phyloP scores from a whole-genome alignment of 2,113 vertebrate species.

The Pantherophis guttatus region DNA sequence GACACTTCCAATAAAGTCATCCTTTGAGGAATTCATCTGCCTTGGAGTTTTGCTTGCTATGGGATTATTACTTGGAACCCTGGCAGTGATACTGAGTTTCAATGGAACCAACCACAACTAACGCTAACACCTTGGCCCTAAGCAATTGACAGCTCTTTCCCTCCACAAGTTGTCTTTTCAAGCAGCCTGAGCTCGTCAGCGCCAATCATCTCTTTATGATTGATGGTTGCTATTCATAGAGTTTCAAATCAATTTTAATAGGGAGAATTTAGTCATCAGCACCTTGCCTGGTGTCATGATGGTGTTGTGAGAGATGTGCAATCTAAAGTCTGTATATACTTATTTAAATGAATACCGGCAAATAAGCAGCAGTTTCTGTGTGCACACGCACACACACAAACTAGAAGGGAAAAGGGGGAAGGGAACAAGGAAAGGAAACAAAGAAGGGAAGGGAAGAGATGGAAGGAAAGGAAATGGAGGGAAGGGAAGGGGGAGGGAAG shows the following conservation, averaged over 20 bases:
- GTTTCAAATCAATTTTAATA: neutral
- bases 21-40: too few species aligned
- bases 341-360: neutral
- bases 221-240: neutral
- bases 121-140: neutral
- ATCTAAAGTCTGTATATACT: neutral
- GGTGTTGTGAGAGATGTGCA: neutral
- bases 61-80: too few species aligned
- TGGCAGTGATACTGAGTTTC: neutral
- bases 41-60: too few species aligned
- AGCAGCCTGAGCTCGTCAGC: neutral
- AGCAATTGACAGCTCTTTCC: neutral
- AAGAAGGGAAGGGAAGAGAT: too few species aligned
- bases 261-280: neutral
- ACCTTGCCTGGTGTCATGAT: neutral
- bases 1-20: too few species aligned
- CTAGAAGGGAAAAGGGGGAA: neutral
- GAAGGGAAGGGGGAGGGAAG: neutral
- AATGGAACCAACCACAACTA: neutral
- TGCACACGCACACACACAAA: accelerated
- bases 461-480: too few species aligned
- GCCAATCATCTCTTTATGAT: neutral
- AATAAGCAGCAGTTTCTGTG: neutral
- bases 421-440: neutral
- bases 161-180: neutral